These are phyloP conservation scores for Metopolophium dirhodum DNA, from an alignment of 1,140 invertebrate species.

Conservation along the genomic window DNA sequence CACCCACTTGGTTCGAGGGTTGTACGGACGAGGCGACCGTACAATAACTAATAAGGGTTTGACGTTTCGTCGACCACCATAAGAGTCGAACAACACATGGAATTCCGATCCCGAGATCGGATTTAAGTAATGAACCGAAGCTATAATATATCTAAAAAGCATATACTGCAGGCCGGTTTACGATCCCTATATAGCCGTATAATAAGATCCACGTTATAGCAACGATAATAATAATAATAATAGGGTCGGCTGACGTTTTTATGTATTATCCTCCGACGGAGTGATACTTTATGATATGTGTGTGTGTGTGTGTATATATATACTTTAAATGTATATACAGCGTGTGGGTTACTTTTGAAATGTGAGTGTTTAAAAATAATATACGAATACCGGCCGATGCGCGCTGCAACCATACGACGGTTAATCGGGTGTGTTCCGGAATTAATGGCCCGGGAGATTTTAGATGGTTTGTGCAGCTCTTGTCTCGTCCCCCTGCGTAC, in stretches of 20 bases:
- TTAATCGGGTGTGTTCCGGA: neutral
- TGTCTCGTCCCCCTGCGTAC: neutral
- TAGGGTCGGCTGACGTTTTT: conserved; percentile 13
- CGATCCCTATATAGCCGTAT: neutral
- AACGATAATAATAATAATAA: neutral
- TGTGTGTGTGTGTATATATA: neutral
- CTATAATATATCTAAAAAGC: neutral
- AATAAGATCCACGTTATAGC: neutral
- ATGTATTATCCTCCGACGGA: neutral
- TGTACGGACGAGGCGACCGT: neutral
- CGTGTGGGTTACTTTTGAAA: neutral
- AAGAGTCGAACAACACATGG: neutral
- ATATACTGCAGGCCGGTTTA: neutral
- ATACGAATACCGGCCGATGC: neutral
- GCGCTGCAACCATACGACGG: neutral
- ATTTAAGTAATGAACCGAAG: neutral
- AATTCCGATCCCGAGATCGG: neutral
- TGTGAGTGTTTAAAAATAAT: neutral
- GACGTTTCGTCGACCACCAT: conserved; percentile 16
- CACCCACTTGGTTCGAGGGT: neutral
- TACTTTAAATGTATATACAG: neutral
- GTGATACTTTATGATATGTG: neutral
- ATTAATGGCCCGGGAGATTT: conserved; percentile 26
- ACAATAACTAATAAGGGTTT: conserved; percentile 29
- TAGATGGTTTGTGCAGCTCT: neutral